Evolutionary conservation across 1,140 invertebrate species (phyloP).

Genomic region (Papilio machaon): DNA sequence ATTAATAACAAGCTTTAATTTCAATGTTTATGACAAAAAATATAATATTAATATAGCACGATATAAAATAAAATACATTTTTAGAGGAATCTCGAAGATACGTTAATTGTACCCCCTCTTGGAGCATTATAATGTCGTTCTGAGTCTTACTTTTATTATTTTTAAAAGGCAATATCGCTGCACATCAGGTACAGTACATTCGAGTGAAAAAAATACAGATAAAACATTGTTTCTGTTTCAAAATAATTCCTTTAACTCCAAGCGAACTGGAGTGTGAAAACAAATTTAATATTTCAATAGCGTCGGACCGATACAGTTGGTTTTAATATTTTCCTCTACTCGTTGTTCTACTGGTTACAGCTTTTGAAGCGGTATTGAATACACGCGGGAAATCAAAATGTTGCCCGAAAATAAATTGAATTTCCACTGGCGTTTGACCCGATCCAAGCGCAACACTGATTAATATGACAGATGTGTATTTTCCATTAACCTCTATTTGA

Average conservation of each 20-base stretch:
- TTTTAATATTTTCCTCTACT: not conserved
- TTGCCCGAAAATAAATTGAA: conserved; percentile 67
- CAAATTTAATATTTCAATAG: conserved; percentile 45
- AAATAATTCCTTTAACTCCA: not conserved
- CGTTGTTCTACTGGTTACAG: conserved; percentile 41
- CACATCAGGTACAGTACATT: not conserved
- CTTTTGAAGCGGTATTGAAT: conserved; percentile 55
- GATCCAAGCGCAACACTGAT: conserved; percentile 45
- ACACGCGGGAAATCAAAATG: conserved; percentile 67
- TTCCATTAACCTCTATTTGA: conserved; percentile 37
- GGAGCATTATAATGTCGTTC: not conserved
- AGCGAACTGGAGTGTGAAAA: conserved; percentile 1
- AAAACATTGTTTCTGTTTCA: not conserved
- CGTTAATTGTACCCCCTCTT: not conserved
- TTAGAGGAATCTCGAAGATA: not conserved
- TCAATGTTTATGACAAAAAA: too few species aligned
- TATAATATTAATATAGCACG: too few species aligned
- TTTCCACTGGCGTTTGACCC: conserved; percentile 52
- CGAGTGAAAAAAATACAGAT: not conserved
- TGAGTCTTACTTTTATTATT: not conserved
- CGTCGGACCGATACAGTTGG: conserved; percentile 20
- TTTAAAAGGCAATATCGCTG: not conserved
- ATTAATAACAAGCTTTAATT: too few species aligned
- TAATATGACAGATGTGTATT: conserved; percentile 49
- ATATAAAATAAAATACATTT: too few species aligned